These are phyloP conservation scores for Netelia virgata DNA, from an alignment of 2,888 invertebrate species.

Conservation along the genomic window DNA sequence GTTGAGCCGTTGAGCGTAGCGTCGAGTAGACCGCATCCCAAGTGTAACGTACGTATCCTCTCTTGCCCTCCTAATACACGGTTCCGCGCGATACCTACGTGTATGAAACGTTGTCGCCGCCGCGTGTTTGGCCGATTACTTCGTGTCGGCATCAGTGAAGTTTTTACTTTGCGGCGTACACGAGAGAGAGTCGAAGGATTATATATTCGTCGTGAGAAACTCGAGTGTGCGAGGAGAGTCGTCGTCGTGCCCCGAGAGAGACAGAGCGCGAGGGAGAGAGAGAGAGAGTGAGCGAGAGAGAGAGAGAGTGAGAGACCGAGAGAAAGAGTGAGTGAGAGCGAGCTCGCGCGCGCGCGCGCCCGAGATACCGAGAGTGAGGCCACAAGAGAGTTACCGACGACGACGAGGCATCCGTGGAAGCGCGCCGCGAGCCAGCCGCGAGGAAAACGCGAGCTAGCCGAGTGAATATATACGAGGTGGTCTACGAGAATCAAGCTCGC, in stretches of 20 bases:
- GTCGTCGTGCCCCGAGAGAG: constrained; percentile 54
- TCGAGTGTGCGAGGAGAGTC: constrained; percentile 55
- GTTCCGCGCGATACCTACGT: constrained; percentile 66
- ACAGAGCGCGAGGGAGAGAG: constrained; percentile 50
- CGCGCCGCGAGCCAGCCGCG: constrained; percentile 54
- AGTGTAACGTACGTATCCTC: constrained; percentile 75
- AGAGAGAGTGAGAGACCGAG: constrained; percentile 33
- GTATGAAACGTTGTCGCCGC: constrained; percentile 53
- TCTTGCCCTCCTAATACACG: constrained; percentile 72
- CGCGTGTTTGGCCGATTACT: constrained; percentile 66
- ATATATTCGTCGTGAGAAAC: constrained; percentile 62
- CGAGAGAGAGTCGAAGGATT: constrained; percentile 49
- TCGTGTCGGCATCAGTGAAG: constrained; percentile 65
- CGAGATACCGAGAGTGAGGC: constrained; percentile 68
- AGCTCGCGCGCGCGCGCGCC: constrained; percentile 60
- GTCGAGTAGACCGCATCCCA: constrained; percentile 82
- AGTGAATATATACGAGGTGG: not conserved
- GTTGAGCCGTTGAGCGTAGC: constrained; percentile 82
- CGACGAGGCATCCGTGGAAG: constrained; percentile 60
- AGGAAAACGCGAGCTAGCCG: constrained; percentile 47
- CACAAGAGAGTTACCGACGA: constrained; percentile 61
- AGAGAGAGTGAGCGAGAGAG: constrained; percentile 42
- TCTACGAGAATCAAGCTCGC: not conserved
- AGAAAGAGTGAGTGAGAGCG: constrained; percentile 26
- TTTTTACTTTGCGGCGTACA: constrained; percentile 58